A percentile compares a stretch with the other conserved stretches of the same genome.
Evolutionary conservation across 37 sponge, comb jelly and placozoan genomes (phyloP).

Genomic region (Chondrosia reniformis): DNA sequence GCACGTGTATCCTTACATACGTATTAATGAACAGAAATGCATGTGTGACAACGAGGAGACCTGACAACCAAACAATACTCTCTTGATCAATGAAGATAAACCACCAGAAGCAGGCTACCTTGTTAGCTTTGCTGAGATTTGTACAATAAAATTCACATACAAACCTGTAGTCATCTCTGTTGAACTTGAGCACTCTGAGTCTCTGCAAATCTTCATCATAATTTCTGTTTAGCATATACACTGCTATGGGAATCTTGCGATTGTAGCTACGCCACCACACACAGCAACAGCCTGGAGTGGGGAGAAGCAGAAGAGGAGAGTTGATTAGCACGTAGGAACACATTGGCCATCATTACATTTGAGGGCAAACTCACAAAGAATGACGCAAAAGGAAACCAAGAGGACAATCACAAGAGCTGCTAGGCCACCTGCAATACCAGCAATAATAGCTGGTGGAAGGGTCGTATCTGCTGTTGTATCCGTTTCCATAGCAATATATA

Average conservation of each 20-base stretch:
- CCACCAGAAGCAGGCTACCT: no score
- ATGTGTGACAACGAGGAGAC: no score
- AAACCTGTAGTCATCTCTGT: conserved; percentile 19
- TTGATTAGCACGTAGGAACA: background rate
- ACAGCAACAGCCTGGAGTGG: conserved; percentile 1
- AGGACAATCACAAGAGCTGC: no score
- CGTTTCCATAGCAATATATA: no score
- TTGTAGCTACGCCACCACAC: background rate
- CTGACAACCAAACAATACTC: no score
- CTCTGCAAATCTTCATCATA: conserved; percentile 16
- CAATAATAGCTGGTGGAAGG: no score
- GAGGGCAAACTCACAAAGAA: no score
- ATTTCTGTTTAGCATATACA: background rate
- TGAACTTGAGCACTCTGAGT: conserved; percentile 10
- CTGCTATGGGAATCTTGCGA: background rate
- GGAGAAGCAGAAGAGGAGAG: background rate
- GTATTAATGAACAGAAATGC: background rate
- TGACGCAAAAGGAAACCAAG: no score
- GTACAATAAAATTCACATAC: background rate
- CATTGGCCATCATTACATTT: no score
- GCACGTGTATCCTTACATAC: background rate
- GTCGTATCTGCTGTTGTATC: no score
- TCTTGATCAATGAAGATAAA: no score
- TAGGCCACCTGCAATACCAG: no score
- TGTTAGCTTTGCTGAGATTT: background rate